Evolutionary conservation across 64 coral and sea anemone species (phyloP).

Genomic region (Pocillopora verrucosa): DNA sequence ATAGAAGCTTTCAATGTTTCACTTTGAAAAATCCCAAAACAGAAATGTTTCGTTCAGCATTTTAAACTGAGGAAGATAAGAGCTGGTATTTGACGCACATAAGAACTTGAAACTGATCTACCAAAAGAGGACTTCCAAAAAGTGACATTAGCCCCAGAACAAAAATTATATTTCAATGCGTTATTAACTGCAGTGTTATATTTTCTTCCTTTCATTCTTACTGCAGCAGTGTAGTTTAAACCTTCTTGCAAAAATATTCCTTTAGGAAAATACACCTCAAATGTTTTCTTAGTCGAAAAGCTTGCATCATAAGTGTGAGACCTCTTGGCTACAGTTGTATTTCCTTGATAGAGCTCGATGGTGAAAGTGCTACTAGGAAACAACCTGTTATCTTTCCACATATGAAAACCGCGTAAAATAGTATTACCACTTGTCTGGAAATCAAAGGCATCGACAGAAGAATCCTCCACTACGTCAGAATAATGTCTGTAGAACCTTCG

Average conservation of each 20-base stretch:
- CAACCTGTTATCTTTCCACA: neutral
- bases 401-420: neutral
- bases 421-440: neutral
- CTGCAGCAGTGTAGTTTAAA: neutral
- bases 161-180: neutral
- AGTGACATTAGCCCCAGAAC: slow-evolving; percentile 1
- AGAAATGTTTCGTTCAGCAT: neutral
- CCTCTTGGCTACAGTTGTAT: neutral
- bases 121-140: neutral
- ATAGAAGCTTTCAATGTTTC: neutral
- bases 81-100: neutral
- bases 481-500: neutral
- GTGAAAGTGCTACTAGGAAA: neutral
- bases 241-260: neutral
- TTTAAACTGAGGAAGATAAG: slow-evolving; percentile 3
- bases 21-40: neutral
- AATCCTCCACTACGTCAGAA: neutral
- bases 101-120: neutral
- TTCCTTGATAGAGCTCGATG: slow-evolving; percentile 8
- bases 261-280: neutral
- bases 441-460: neutral
- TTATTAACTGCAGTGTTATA: neutral
- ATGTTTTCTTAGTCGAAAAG: neutral
- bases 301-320: neutral
- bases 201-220: neutral